Evolutionary conservation across 2,797 vertebrate genomes (phyloP).

Genomic region (Anguilla anguilla): DNA sequence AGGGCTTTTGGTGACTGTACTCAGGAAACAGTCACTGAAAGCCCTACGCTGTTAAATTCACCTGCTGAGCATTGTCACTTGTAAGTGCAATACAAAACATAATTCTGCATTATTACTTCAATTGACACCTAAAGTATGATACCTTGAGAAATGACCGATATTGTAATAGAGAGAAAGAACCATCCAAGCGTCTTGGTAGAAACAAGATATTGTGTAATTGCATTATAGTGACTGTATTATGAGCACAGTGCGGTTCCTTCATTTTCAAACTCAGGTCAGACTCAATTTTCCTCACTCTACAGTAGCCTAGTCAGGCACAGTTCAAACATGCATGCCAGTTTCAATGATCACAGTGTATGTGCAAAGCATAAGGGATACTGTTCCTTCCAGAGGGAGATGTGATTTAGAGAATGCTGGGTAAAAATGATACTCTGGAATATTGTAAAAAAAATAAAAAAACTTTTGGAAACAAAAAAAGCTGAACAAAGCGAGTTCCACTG

Average conservation of each 20-base stretch:
- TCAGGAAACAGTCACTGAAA: no score
- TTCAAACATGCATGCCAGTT: background rate
- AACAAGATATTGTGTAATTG: no score
- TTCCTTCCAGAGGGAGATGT: background rate
- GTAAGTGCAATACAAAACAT: no score
- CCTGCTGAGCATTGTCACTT: no score
- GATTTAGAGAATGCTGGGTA: no score
- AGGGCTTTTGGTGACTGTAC: no score
- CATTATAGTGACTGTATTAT: background rate
- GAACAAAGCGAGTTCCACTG: background rate
- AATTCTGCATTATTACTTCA: no score
- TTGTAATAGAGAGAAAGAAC: background rate
- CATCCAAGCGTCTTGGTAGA: background rate
- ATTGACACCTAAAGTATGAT: no score
- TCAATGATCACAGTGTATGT: background rate
- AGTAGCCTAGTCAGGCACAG: background rate
- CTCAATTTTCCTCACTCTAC: background rate
- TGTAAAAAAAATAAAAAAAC: background rate
- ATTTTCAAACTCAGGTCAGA: background rate
- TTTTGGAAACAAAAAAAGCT: background rate
- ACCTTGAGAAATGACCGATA: background rate
- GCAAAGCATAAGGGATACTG: background rate
- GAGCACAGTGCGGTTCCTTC: background rate
- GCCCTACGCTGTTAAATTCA: no score
- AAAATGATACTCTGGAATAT: background rate